A percentile compares a stretch with the other conserved stretches of the same genome.
phyloP scores from a whole-genome alignment of 2,888 invertebrate species.

The Noctuana brunneofusca region DNA sequence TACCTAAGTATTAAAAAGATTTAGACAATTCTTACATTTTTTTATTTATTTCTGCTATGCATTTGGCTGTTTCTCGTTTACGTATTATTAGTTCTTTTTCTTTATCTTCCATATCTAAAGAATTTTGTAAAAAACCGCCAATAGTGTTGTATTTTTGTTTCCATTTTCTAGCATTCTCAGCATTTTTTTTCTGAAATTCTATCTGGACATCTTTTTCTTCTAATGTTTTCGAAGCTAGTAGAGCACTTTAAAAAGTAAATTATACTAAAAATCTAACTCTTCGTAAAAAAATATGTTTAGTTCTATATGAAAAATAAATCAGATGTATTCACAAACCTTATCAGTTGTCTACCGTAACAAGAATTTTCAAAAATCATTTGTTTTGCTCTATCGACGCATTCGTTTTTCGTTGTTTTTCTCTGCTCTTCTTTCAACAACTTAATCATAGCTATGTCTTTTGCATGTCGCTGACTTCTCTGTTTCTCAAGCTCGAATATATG shows the following conservation, averaged over 20 bases:
- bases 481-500: conserved; percentile 44
- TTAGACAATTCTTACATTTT: conserved; percentile 48
- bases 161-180: conserved; percentile 42
- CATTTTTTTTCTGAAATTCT: conserved; percentile 50
- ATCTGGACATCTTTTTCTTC: conserved; percentile 62
- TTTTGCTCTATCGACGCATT: conserved; percentile 51
- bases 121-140: conserved; percentile 40
- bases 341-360: conserved; percentile 55
- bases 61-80: conserved; percentile 41
- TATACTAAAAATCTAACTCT: not conserved
- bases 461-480: conserved; percentile 43
- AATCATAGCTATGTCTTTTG: conserved; percentile 44
- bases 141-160: conserved; percentile 39
- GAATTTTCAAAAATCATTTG: conserved; percentile 57
- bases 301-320: not conserved
- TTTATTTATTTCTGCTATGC: conserved; percentile 51
- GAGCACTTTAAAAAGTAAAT: conserved; percentile 47
- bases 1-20: too few relatives aligned
- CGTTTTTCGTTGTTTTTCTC: conserved; percentile 36
- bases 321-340: conserved; percentile 46
- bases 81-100: conserved; percentile 31
- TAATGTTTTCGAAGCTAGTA: conserved; percentile 54
- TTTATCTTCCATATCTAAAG: conserved; percentile 43
- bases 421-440: conserved; percentile 41
- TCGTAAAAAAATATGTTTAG: not conserved